These are phyloP conservation scores for Thamnophis sirtalis DNA, from an alignment of 2,113 vertebrate genomes.

Conservation along the genomic window DNA sequence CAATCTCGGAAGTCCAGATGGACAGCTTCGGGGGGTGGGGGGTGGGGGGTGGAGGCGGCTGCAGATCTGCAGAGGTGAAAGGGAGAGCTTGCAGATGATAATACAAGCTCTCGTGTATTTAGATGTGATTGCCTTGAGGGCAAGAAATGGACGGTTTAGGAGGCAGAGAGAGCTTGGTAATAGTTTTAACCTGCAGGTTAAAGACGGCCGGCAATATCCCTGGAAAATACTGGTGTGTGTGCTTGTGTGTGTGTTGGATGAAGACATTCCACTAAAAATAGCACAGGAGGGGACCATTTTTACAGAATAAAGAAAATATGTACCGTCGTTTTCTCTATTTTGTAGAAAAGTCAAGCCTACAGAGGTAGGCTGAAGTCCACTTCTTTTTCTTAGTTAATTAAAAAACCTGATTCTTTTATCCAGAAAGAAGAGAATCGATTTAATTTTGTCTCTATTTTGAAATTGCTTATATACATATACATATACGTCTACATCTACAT, in stretches of 20 bases:
- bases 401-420: background rate
- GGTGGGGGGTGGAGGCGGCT: background rate
- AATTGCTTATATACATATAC: no score
- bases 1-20: background rate
- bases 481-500: no score
- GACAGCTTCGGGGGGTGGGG: background rate
- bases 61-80: background rate
- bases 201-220: background rate
- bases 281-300: background rate
- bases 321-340: background rate
- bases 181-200: conserved; percentile 9
- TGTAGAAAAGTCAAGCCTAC: background rate
- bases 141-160: background rate
- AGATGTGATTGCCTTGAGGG: conserved; percentile 2
- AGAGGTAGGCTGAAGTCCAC: background rate
- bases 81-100: background rate
- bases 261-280: background rate
- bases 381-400: background rate
- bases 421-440: no score
- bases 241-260: background rate
- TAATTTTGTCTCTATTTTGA: no score
- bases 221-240: background rate
- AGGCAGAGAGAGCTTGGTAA: conserved; percentile 11
- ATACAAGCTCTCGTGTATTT: background rate
- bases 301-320: background rate